These are phyloP conservation scores for Crotalus viridis DNA, from an alignment of 2,113 vertebrate species.

Conservation along the genomic window DNA sequence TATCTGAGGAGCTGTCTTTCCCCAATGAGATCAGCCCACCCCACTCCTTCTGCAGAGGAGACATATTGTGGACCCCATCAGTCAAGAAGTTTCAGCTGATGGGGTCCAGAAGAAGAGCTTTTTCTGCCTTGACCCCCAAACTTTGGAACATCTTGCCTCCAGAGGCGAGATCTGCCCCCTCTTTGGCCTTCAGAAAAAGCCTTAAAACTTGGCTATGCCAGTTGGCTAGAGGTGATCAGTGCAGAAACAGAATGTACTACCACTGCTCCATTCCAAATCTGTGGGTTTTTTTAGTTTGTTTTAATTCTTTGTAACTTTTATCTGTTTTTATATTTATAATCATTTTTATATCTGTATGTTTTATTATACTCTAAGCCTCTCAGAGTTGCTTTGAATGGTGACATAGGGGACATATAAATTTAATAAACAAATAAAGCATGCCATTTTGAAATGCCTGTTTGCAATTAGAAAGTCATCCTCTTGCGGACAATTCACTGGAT, in stretches of 20 bases:
- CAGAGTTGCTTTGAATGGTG: not conserved
- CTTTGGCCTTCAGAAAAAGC: not conserved
- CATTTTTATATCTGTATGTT: not conserved
- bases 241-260: not conserved
- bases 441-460: not conserved
- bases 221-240: not conserved
- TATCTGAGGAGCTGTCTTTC: not conserved
- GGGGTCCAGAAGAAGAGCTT: not conserved
- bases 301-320: not conserved
- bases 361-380: not conserved
- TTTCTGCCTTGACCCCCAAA: not conserved
- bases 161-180: not conserved
- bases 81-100: not conserved
- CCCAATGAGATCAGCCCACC: not conserved
- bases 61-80: not conserved
- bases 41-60: not conserved
- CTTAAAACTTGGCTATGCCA: not conserved
- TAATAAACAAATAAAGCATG: not conserved
- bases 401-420: not conserved
- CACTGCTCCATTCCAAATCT: not conserved
- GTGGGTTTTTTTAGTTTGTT: not conserved
- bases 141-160: not conserved
- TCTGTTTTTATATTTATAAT: not conserved
- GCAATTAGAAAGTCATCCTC: not conserved
- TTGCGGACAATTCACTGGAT: not conserved